These are phyloP conservation scores for Marmota monax DNA, from an alignment of 2,113 vertebrate genomes.

Conservation along the genomic window DNA sequence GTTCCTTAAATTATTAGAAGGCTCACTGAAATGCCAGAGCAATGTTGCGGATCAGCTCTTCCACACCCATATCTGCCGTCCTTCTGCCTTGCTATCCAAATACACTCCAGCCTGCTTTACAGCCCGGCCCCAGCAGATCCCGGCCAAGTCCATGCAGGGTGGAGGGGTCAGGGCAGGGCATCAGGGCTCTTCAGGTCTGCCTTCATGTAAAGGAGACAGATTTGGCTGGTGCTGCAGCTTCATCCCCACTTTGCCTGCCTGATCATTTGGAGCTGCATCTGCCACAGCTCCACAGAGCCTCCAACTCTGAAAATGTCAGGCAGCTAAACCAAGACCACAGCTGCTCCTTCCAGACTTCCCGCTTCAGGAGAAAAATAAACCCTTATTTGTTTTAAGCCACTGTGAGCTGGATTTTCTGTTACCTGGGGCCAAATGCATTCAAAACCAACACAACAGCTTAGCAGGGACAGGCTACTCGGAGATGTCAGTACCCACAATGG, in stretches of 20 bases:
- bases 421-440: background rate
- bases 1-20: background rate
- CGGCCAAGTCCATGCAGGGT: background rate
- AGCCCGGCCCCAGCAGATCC: background rate
- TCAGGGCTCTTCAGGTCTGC: background rate
- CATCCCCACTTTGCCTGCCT: background rate
- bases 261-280: background rate
- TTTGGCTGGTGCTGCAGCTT: background rate
- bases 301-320: background rate
- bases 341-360: background rate
- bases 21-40: background rate
- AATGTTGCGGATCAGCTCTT: background rate
- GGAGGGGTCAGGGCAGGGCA: background rate
- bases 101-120: background rate
- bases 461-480: background rate
- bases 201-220: background rate
- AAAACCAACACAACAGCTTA: background rate
- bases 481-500: background rate
- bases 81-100: background rate
- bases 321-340: conserved; percentile 42
- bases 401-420: conserved; percentile 47
- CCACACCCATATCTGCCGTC: background rate
- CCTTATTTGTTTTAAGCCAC: conserved; percentile 61
- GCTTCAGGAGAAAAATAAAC: conserved; percentile 22
- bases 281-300: background rate